phyloP scores from a whole-genome alignment of 2,797 vertebrate species.

The Leptoclinus maculatus region DNA sequence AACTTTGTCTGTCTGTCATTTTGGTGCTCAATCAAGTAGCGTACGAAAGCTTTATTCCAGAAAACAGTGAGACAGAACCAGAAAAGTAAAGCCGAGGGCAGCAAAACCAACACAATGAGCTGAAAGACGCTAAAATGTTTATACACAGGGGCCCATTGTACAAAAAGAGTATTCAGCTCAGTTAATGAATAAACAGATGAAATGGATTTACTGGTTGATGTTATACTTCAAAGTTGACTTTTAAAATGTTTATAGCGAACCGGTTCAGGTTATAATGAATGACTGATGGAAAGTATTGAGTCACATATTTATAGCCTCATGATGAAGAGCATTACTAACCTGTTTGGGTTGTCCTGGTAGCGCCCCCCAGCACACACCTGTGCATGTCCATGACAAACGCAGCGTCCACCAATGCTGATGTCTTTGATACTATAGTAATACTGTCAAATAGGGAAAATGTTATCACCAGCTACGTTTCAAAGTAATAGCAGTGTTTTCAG shows the following conservation, averaged over 20 bases:
- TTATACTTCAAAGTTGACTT: constrained; percentile 10
- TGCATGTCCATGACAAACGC: constrained; percentile 94
- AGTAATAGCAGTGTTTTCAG: constrained; percentile 18
- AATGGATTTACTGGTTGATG: constrained; percentile 3
- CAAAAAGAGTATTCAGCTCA: constrained; percentile 8
- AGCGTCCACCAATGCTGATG: constrained; percentile 92
- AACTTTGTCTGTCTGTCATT: neutral
- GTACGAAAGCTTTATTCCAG: neutral
- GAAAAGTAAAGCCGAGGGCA: neutral
- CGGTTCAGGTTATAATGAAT: neutral
- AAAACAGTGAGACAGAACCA: neutral
- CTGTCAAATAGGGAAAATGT: constrained; percentile 71
- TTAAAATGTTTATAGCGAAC: neutral
- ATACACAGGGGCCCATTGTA: constrained; percentile 15
- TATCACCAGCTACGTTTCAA: constrained; percentile 6
- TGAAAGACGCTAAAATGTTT: neutral
- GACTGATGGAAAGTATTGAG: neutral
- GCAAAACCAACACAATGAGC: neutral
- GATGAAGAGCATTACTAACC: constrained; percentile 58
- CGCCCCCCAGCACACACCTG: constrained; percentile 81
- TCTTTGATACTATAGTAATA: constrained; percentile 98
- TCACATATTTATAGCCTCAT: neutral
- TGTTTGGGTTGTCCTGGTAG: constrained; percentile 73
- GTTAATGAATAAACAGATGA: constrained; percentile 35
- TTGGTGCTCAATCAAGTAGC: neutral